Evolutionary conservation across 2,888 invertebrate species (phyloP), one percentile per base, ranked within the genome.

Genomic region (Dugesia japonica): DNA sequence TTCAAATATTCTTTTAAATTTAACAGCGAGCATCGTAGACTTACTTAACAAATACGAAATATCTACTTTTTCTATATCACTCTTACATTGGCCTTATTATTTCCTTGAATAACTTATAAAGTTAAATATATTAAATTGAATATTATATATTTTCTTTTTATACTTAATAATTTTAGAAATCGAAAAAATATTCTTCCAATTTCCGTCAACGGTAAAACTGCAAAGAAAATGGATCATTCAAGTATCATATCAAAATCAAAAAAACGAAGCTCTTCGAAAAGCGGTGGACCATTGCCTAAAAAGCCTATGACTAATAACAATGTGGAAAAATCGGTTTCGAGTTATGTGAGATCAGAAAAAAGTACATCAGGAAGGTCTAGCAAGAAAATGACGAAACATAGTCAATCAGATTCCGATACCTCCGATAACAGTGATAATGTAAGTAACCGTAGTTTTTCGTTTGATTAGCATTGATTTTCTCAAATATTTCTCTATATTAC

Each of bases 261-360:
- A 56, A 56, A 56, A n/a, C 56, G 56, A 7, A 56, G 56, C 56
- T 56, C 56, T 9, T 56, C 56, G 17, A 56, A 56, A 56, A 56
- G 56, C n/a, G 56, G 56, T n/a, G 56, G 56, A n/a, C 56, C 56
- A 56, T 56, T 56, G 23, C n/a, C 56, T n/a, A 56, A 56, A n/a
- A 56, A 56, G 17, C 56, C 20, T 56, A 20, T 56, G 23, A 56
- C 56, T 4, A 56, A 56, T 23, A 56, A 56, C 23, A 56, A 56
- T 56, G 23, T 56, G n/a, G 56, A 56, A 56, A 56, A 56, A 56
- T 56, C 56, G 7, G 56, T 56, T 13, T 56, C 56, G 20, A 56
- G 56, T 56, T 56, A 56, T 23, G 56, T 56, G 20, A 56, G 56
- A 56, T 56, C 56, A 56, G 56, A 56, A n/a, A 56, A 56, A 56